phyloP scores from a whole-genome alignment of 2,797 vertebrate species.

The Schizopygopsis pylzovi region DNA sequence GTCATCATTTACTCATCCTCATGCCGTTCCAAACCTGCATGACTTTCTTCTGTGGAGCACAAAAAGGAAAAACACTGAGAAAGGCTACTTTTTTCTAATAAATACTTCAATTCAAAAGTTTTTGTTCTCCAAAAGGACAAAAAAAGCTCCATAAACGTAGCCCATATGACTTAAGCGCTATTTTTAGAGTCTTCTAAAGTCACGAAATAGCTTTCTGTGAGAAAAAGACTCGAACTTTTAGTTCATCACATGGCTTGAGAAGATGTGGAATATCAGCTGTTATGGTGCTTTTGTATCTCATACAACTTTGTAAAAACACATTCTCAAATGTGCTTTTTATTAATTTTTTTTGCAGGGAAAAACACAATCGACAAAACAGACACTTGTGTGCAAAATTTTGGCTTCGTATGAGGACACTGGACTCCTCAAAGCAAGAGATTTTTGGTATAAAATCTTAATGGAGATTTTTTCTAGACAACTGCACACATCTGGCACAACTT shows the following conservation, averaged over 20 bases:
- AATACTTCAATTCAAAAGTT: not conserved
- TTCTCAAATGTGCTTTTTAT: not conserved
- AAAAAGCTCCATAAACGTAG: not conserved
- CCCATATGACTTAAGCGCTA: not conserved
- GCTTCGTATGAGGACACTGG: constrained; percentile 15
- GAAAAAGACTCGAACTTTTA: not conserved
- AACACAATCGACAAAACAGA: not conserved
- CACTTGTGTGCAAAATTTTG: constrained; percentile 11
- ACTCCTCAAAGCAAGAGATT: constrained; percentile 17
- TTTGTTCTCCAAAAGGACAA: not conserved
- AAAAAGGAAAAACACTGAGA: not conserved
- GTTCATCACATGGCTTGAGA: not conserved
- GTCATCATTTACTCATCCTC: not conserved
- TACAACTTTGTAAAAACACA: not conserved
- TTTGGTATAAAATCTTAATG: constrained; percentile 21
- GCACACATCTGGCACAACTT: constrained; percentile 31
- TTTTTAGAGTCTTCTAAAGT: not conserved
- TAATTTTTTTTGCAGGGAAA: not conserved
- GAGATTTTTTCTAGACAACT: constrained; percentile 29
- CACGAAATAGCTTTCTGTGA: not conserved
- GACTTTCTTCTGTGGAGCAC: not conserved
- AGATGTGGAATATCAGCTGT: not conserved
- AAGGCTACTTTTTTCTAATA: not conserved
- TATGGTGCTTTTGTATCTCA: not conserved
- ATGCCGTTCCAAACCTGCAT: too few relatives aligned